phyloP scores from a whole-genome alignment of 1,140 invertebrate genomes.

The Dendrolimus punctatus region DNA sequence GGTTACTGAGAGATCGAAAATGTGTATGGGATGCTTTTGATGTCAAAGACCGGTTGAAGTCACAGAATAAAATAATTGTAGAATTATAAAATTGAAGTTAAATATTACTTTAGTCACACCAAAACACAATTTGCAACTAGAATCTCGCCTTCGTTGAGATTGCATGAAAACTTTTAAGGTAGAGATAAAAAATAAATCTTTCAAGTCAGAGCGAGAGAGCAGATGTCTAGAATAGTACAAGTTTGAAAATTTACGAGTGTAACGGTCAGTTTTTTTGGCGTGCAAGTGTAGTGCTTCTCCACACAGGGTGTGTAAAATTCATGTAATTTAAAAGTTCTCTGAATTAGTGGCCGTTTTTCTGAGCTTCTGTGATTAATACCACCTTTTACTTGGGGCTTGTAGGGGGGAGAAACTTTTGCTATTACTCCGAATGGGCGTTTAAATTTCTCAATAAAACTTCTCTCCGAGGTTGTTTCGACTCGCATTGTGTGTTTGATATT shows the following conservation, averaged over 20 bases:
- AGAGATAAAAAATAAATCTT: constrained; percentile 11
- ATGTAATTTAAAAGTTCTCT: constrained; percentile 23
- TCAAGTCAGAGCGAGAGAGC: constrained; percentile 11
- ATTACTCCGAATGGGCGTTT: constrained; percentile 38
- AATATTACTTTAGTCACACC: too few relatives aligned
- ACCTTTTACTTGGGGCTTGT: constrained; percentile 7
- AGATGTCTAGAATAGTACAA: constrained; percentile 19
- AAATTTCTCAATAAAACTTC: constrained; percentile 45
- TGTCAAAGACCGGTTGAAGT: too few relatives aligned
- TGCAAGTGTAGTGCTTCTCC: constrained; percentile 14
- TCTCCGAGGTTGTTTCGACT: constrained; percentile 9
- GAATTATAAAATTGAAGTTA: too few relatives aligned
- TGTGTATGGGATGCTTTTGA: too few relatives aligned
- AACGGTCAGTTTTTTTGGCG: constrained; percentile 20
- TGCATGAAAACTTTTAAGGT: constrained; percentile 8
- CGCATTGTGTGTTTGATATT: constrained; percentile 27
- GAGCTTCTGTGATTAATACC: constrained; percentile 20
- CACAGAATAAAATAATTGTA: too few relatives aligned
- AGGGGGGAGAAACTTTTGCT: constrained; percentile 25
- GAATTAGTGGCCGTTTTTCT: constrained; percentile 24
- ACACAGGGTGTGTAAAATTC: constrained; percentile 21
- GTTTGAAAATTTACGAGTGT: constrained; percentile 13
- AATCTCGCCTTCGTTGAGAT: constrained; percentile 2
- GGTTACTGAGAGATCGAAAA: too few relatives aligned
- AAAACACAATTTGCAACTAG: neutral